These are phyloP conservation scores for Bombyx mandarina DNA, from an alignment of 1,140 invertebrate species.

Conservation along the genomic window DNA sequence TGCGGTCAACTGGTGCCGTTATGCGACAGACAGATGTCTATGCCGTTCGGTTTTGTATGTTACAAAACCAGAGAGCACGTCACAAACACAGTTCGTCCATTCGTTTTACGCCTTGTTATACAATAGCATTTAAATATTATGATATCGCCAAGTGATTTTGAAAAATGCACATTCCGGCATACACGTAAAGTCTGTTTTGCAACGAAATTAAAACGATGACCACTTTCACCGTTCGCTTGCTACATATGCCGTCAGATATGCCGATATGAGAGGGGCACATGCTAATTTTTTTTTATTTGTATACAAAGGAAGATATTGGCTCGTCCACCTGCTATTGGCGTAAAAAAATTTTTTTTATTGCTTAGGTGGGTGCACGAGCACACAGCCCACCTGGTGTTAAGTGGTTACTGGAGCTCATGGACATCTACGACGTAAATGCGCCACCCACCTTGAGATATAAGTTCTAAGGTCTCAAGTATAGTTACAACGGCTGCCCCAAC, in stretches of 20 bases:
- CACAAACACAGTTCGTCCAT: constrained; percentile 2
- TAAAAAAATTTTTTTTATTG: no score
- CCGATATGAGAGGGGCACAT: background rate
- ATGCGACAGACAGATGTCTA: no score
- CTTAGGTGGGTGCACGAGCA: no score
- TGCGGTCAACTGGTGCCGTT: no score
- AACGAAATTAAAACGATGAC: background rate
- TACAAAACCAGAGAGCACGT: constrained; percentile 1
- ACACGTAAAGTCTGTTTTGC: background rate
- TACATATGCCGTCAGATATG: background rate
- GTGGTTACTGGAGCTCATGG: no score
- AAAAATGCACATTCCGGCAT: background rate
- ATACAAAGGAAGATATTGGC: no score
- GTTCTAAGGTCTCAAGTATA: no score
- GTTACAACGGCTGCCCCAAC: no score
- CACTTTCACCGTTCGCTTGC: constrained; percentile 4
- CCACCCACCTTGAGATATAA: no score
- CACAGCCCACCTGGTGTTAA: no score
- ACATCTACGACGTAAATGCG: no score
- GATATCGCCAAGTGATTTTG: constrained; percentile 5
- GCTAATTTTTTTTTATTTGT: background rate
- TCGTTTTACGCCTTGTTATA: constrained; percentile 6
- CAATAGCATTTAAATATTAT: constrained; percentile 13
- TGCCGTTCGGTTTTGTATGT: background rate
- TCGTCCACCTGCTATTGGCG: no score